Evolutionary conservation across 2,888 invertebrate species (phyloP).

Genomic region (Trichopria drosophilae): DNA sequence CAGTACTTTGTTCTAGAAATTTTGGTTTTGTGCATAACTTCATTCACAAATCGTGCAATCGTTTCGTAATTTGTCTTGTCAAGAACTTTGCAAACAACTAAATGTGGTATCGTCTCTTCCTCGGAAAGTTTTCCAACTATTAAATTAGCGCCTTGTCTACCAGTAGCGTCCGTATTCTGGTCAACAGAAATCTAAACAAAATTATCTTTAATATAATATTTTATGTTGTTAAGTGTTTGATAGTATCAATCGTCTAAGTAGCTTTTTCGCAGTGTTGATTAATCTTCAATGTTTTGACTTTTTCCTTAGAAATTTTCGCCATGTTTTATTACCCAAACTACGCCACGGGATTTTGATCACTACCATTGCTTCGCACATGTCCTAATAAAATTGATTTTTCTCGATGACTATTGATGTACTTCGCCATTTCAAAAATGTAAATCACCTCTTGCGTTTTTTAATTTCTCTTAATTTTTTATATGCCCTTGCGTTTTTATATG

Average conservation of each 20-base stretch:
- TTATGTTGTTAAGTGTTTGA: constrained; percentile 22
- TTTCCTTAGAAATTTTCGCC: background rate
- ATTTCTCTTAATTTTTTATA: no score
- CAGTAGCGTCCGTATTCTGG: constrained; percentile 22
- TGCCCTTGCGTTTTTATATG: no score
- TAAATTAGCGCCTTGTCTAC: constrained; percentile 26
- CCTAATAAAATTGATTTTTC: no score
- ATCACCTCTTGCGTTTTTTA: no score
- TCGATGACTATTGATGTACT: no score
- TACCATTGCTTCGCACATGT: no score
- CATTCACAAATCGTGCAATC: constrained; percentile 24
- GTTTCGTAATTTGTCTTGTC: constrained; percentile 24
- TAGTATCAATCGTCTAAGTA: constrained; percentile 27
- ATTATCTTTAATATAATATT: constrained; percentile 28
- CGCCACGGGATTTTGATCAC: no score
- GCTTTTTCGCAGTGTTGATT: constrained; percentile 32
- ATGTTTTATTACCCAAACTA: constrained; percentile 38
- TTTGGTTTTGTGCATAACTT: no score
- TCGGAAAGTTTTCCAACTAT: constrained; percentile 22
- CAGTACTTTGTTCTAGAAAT: no score
- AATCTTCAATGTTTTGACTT: constrained; percentile 43
- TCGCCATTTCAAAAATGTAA: no score
- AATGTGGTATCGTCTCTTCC: constrained; percentile 15
- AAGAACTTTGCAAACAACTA: constrained; percentile 17
- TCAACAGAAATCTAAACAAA: constrained; percentile 37